Evolutionary conservation across 2,888 invertebrate species (phyloP), one percentile per base, ranked within the genome.

Genomic region (Dolichopus griseipennis): DNA sequence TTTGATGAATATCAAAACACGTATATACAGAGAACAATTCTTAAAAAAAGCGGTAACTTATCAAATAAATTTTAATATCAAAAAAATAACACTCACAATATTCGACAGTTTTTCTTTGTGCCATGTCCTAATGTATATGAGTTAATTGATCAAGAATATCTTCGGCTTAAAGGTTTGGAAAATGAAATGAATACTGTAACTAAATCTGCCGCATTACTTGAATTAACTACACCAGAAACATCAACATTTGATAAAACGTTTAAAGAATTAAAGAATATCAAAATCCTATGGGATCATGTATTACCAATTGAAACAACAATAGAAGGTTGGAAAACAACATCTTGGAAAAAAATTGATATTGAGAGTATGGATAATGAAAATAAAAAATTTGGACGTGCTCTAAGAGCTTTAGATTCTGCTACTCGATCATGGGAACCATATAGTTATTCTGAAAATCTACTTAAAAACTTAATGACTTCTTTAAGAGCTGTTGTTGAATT

Each of bases 361-460:
- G 97, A 97, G 75, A 88, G 88, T 67, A 95, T 97, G 93, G 96
- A 97, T 77, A 89, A 92, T 79, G 95, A 96, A 77, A 93, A 95
- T 82, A 97, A 97, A 80, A 90, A 92, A 74, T 92, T 95, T 77
- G 89, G 90, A 0, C 94, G 94, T 76, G 94, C 95, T 74, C 79
- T 94, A 41, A 84, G 92, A 73, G 86, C 84, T 43, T 82, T 96
- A 75, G 90, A 93, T 70, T 94, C 95, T 75, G 92, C 92, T 72
- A 85, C 93, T 78, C 86, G 92, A 77, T 77, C 74, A 66, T 89
- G 89, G 92, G 90, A 93, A 69, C 88, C 93, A 4, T 97, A 91
- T 78, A 76, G 84, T n/a, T 85, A 87, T 33, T 85, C 92, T 71
- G 96, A 97, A 80, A 86, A 85, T 7, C 88, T 88, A 6, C 89